Base-by-base conservation (phyloP, 2,113 vertebrate species). In the Thermophis baileyi region DNA sequence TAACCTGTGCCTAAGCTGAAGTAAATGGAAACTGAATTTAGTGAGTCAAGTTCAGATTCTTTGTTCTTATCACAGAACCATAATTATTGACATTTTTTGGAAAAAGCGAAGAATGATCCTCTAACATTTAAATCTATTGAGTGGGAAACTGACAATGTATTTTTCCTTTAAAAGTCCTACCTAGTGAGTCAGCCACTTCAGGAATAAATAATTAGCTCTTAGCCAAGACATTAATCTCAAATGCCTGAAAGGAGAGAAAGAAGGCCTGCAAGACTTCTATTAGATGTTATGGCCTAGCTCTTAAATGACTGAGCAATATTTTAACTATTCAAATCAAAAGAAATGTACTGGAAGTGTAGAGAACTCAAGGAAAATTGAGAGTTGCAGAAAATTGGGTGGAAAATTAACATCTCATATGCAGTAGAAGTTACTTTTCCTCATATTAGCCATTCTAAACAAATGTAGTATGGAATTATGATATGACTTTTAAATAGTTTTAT, bases 361-460 rank as follows among this genome's bases (percentile, higher is more conserved):
- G 69, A 63, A 93, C 12, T 35, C 91, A 93, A 94, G 92, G 92
- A 95, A 96, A 95, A 96, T 94, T 95, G 93, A 93, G 91, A 92
- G 90, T 85, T 50, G 86, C n/a, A 95, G 92, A 96, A 95, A 95
- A 93, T 90, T 55, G 90, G 51, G 81, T 93, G 90, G 93, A 94
- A 96, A 96, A 96, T 94, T 95, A 50, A 94, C 50, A 86, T 7
- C 90, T 87, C 0, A 0, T 57, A 53, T 87, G 91, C 87, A 91
- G 44, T 87, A 69, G 9, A 1, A 35, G 46, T 1, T 87, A 53
- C 51, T 20, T 54, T 40, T 81, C 18, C n/a, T 22, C 9, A 24
- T 18, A 46, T 47, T 22, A 16, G 2, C 25, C 89, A 40, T 4
- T 7, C 35, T 44, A 81, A 81, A 81, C 2, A 81, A 81, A 81